These are phyloP conservation scores for Diorhabda sublineata DNA, from an alignment of 1,140 invertebrate genomes.

Conservation along the genomic window DNA sequence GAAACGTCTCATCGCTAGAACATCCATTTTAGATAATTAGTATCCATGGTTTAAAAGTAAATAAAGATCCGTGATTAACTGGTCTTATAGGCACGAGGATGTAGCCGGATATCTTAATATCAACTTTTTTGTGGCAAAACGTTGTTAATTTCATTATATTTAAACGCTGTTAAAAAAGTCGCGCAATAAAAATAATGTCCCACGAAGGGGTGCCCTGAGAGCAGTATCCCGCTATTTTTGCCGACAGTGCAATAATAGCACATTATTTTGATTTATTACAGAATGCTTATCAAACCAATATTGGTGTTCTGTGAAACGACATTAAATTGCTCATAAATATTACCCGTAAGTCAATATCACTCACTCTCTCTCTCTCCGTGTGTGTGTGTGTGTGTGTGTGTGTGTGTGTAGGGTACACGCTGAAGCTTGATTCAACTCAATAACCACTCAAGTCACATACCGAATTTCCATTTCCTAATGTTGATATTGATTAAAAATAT, in stretches of 20 bases:
- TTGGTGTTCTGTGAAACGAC: conserved; percentile 44
- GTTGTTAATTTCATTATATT: not conserved
- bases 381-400: not conserved
- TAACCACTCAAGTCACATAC: conserved; percentile 34
- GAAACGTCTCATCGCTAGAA: no score
- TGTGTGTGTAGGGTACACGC: not conserved
- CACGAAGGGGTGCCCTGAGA: conserved; percentile 3
- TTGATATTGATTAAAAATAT: conserved; percentile 4
- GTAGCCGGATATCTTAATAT: no score
- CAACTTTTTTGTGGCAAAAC: no score
- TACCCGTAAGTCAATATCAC: conserved; percentile 44
- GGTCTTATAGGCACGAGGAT: no score
- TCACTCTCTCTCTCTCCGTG: conserved; percentile 13
- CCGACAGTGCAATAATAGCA: conserved; percentile 45
- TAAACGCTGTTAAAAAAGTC: not conserved
- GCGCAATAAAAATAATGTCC: conserved; percentile 8
- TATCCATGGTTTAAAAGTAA: no score
- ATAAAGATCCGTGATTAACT: no score
- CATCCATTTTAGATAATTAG: no score
- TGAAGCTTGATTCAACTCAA: conserved; percentile 39
- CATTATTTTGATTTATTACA: conserved; percentile 46
- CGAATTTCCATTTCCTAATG: conserved; percentile 29
- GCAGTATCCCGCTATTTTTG: conserved; percentile 34
- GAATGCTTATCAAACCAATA: conserved; percentile 46
- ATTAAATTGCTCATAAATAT: conserved; percentile 47